Base-by-base conservation (phyloP, 2,797 vertebrate species). In the Sebastiscus albofasciatus region DNA sequence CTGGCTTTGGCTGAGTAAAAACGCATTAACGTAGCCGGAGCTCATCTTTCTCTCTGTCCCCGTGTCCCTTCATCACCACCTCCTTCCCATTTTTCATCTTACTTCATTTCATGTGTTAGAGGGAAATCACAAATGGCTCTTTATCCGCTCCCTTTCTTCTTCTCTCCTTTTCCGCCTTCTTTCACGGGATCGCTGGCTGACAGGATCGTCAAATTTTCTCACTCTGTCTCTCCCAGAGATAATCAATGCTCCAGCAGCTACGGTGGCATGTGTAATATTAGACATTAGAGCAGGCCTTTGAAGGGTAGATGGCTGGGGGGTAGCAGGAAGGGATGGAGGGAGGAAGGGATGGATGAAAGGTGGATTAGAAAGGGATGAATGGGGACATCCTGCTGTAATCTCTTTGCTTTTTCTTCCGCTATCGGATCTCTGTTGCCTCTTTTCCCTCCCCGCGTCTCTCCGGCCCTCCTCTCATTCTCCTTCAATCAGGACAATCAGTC, bases 351-450 rank as follows among this genome's bases (percentile, higher is more conserved):
- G 90, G 90, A 90, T 91, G 91, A 90, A 89, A 92, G 90, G 86
- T 87, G 91, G 94, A 95, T 95, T 95, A 95, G 80, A 91, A 81
- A 77, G 81, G 90, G 92, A 94, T 94, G 89, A 94, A 93, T 89
- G 87, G 69, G 87, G 90, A 94, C 91, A 92, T 95, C 94, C 93
- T 94, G 94, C 79, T 83, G 82, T 94, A 95, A 94, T 95, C 87
- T 85, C 77, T 81, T 33, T 72, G 77, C 88, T 85, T 84, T 85
- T 87, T 77, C 71, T 85, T 67, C 79, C 2, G 24, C 75, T 67
- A 65, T 82, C 79, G 76, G 67, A 84, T 87, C 75, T 70, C 72
- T 2, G 22, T 80, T 87, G 81, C 72, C 54, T 84, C 74, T 75
- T 67, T 67, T 68, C 36, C 29, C 54, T 27, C 55, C 27, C 31